A percentile compares a stretch with the other conserved stretches of the same genome.
These are phyloP conservation scores for Cynaeus angustus DNA, from an alignment of 2,888 invertebrate species.

Conservation along the genomic window DNA sequence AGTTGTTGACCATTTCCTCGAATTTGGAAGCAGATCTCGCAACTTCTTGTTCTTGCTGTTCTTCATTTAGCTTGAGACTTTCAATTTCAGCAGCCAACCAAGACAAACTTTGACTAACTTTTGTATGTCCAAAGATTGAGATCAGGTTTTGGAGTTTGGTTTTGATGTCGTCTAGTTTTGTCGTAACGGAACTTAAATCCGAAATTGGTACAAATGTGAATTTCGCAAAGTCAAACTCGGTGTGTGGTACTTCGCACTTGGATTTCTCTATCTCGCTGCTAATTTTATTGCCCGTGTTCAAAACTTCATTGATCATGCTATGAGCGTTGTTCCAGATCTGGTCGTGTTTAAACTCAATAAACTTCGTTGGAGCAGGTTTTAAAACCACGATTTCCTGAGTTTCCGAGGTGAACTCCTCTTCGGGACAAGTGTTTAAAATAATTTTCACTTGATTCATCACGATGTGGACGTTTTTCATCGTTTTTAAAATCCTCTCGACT, in stretches of 20 bases:
- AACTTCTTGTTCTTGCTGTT: neutral
- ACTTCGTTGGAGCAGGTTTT: constrained; percentile 56
- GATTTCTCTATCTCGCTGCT: constrained; percentile 50
- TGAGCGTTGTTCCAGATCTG: constrained; percentile 60
- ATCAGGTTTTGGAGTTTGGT: constrained; percentile 46
- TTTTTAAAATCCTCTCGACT: constrained; percentile 13
- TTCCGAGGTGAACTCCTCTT: constrained; percentile 62
- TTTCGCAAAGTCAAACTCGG: constrained; percentile 3
- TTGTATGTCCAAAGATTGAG: constrained; percentile 57
- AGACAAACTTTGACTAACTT: constrained; percentile 57
- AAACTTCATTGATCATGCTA: constrained; percentile 54
- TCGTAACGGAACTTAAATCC: constrained; percentile 40
- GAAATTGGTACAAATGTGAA: constrained; percentile 23
- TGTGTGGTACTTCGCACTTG: constrained; percentile 27
- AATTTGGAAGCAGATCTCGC: constrained; percentile 33
- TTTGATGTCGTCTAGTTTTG: constrained; percentile 38
- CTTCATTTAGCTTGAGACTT: neutral
- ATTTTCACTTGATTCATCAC: constrained; percentile 81
- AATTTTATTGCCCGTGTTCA: constrained; percentile 59
- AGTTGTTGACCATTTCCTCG: constrained; percentile 55
- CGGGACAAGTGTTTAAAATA: constrained; percentile 79
- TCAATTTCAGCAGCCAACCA: constrained; percentile 56
- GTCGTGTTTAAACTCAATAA: constrained; percentile 63
- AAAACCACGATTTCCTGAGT: constrained; percentile 61
- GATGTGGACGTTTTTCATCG: constrained; percentile 72